A percentile compares a stretch with the other conserved stretches of the same genome.
Conservation (phyloP, 2,888 invertebrate genomes). For the Tetragonisca angustula region DNA sequence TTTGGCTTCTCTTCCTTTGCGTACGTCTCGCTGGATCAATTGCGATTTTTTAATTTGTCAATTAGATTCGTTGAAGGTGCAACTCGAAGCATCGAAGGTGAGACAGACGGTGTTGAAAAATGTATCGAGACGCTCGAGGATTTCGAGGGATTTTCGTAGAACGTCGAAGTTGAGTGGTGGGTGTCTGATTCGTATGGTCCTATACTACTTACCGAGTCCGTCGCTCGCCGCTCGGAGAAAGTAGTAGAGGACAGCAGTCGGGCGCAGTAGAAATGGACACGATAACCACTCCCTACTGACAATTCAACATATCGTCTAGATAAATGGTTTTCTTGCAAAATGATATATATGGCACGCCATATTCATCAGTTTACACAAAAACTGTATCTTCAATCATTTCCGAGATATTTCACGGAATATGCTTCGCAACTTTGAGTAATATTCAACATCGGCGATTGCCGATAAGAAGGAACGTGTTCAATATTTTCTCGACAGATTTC, state of each 20-base stretch:
- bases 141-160: background rate
- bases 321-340: no score
- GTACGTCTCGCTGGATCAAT: background rate
- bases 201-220: constrained; percentile 47
- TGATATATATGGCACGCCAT: no score
- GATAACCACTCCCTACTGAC: background rate
- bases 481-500: no score
- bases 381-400: no score
- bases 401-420: no score
- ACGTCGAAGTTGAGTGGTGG: background rate
- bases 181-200: constrained; percentile 41
- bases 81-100: background rate
- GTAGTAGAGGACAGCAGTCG: constrained; percentile 41
- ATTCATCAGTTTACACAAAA: no score
- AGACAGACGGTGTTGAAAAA: background rate
- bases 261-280: constrained; percentile 14
- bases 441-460: no score
- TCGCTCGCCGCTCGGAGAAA: constrained; percentile 18
- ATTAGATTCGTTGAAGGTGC: background rate
- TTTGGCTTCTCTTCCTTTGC: background rate
- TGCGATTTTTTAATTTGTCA: background rate
- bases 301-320: background rate
- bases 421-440: no score
- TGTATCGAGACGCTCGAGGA: background rate
- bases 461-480: no score